Evolutionary conservation across 2,113 vertebrate species (phyloP), one percentile per base, ranked within the genome.

Genomic region (Corvus hawaiiensis): DNA sequence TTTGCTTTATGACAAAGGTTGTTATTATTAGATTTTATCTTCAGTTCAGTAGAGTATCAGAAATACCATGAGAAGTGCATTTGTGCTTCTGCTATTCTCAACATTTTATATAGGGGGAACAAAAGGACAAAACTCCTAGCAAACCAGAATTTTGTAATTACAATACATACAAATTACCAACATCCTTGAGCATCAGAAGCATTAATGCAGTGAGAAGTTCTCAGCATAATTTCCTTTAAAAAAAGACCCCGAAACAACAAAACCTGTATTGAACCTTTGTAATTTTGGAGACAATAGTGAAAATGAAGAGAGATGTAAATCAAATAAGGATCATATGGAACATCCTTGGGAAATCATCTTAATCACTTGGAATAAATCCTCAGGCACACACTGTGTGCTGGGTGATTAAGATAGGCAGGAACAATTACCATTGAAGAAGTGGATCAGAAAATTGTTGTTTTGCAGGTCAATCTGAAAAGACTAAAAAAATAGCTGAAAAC

Each of bases 301-400:
- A 92, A 95, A 94, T 59, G 16, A 72, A 91, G 43, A 84, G 35
- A 48, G 22, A 51, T 67, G 24, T 87, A 91, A 91, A 96, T 61
- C 62, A 89, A 87, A 75, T 30, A 69, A 92, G 28, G 20, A 89
- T 72, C 64, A 64, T 68, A 68, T 64, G 62, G 37, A 48, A 54
- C 26, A 88, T 77, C 35, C 24, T 82, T 72, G 44, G 71, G 46
- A 91, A 91, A 87, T 87, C 11, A 46, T 85, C 46, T 83, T 95
- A 85, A 69, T 88, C 41, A 80, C 28, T 93, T 66, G 67, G 62
- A 94, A 48, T 43, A 72, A 78, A 92, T 81, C 83, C 48, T 83
- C 28, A 55, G 37, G 55, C 68, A 51, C n/a, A 48, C 3, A 35
- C 30, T 46, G 20, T 17, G 13, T 55, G 11, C 13, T 55, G 46